Percentiles rank a stretch among this genome's conserved stretches.
These are phyloP conservation scores for Andrena trimmerana DNA, from an alignment of 2,888 invertebrate genomes.

Conservation along the genomic window DNA sequence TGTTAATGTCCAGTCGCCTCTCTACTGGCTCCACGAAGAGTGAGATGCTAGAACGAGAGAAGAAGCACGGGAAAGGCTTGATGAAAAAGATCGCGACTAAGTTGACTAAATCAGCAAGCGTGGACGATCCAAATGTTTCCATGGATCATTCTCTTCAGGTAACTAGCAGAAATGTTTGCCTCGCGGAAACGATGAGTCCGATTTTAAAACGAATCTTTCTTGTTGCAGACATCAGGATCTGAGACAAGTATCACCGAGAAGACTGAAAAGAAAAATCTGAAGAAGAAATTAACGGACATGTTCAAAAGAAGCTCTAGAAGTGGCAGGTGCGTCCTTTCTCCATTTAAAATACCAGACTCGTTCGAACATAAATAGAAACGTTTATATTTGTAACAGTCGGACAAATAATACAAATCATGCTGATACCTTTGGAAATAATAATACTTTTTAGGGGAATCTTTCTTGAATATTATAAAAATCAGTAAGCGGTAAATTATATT, in stretches of 20 bases:
- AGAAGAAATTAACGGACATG: slow-evolving; percentile 93
- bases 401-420: slow-evolving; percentile 2
- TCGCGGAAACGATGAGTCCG: slow-evolving; percentile 1
- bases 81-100: slow-evolving; percentile 93
- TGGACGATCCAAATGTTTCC: slow-evolving; percentile 88
- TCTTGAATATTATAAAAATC: not conserved
- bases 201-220: slow-evolving; percentile 29
- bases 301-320: slow-evolving; percentile 89
- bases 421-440: not conserved
- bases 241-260: slow-evolving; percentile 82
- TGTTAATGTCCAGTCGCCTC: slow-evolving; percentile 87
- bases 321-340: slow-evolving; percentile 66
- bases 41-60: slow-evolving; percentile 91
- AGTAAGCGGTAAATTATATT: no score
- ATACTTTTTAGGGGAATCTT: not conserved
- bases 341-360: not conserved
- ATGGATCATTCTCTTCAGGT: slow-evolving; percentile 82
- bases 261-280: slow-evolving; percentile 89
- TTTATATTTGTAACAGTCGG: slow-evolving; percentile 27
- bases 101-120: slow-evolving; percentile 93
- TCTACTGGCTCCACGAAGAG: slow-evolving; percentile 95
- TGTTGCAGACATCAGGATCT: slow-evolving; percentile 81
- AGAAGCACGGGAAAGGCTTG: slow-evolving; percentile 92
- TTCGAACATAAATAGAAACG: slow-evolving; percentile 8
- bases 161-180: slow-evolving; percentile 32